Conservation (phyloP, 2,113 vertebrate genomes). For the Gracilinanus agilis region DNA sequence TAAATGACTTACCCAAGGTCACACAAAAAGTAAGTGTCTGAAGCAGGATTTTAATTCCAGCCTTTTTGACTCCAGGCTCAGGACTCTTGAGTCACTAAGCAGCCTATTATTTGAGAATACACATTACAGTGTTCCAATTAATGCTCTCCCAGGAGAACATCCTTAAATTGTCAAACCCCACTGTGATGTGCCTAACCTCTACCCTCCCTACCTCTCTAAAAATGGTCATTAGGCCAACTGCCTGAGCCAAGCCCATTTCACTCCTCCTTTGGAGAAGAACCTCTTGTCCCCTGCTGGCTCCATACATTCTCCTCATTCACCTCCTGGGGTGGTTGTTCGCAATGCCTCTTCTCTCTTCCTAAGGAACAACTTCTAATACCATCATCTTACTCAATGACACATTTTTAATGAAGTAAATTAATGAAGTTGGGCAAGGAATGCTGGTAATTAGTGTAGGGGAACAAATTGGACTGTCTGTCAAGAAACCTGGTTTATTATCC, state of each 20-base stretch:
- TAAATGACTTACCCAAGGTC: not conserved
- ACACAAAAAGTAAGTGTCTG: not conserved
- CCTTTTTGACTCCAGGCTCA: not conserved
- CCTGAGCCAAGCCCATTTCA: not conserved
- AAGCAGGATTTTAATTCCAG: not conserved
- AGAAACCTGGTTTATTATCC: not conserved
- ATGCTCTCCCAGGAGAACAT: not conserved
- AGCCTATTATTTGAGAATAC: not conserved
- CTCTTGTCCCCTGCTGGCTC: not conserved
- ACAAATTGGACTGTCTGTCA: not conserved
- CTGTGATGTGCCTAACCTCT: not conserved
- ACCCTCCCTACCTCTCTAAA: no score
- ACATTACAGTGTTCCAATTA: not conserved
- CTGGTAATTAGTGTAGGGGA: not conserved
- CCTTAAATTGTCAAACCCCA: not conserved
- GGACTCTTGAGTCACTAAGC: not conserved
- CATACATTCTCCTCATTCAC: not conserved
- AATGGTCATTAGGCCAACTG: not conserved
- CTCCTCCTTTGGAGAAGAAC: not conserved
- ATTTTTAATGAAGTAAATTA: not conserved
- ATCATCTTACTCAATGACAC: not conserved
- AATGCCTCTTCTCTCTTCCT: not conserved
- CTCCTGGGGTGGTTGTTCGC: not conserved
- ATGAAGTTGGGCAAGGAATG: not conserved
- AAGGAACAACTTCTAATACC: not conserved